Evolutionary conservation across 2,888 invertebrate species (phyloP).

Genomic region (Gymnosoma rotundatum): DNA sequence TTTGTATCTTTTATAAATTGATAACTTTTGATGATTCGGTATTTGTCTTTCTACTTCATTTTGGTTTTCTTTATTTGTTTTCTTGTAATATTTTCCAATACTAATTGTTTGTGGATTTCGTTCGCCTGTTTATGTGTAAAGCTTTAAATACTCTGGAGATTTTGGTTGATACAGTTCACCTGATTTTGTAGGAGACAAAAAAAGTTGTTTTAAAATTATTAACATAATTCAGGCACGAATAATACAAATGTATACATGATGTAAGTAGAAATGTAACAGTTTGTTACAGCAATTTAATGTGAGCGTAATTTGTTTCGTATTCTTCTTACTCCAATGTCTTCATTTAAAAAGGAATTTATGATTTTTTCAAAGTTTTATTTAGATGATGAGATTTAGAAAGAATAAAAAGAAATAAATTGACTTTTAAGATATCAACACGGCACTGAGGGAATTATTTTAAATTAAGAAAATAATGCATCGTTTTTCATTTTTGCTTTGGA

Average conservation of each 20-base stretch:
- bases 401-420: no score
- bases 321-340: neutral
- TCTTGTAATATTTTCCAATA: slow-evolving; percentile 19
- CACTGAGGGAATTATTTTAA: slow-evolving; percentile 19
- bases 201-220: slow-evolving; percentile 44
- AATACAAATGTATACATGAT: slow-evolving; percentile 27
- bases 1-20: slow-evolving; percentile 49
- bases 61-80: neutral
- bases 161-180: slow-evolving; percentile 52
- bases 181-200: slow-evolving; percentile 51
- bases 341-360: neutral
- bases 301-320: neutral
- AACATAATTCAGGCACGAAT: slow-evolving; percentile 36
- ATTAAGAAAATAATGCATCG: slow-evolving; percentile 10
- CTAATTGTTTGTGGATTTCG: slow-evolving; percentile 56
- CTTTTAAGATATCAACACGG: neutral
- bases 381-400: neutral
- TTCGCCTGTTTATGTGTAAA: slow-evolving; percentile 40
- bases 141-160: slow-evolving; percentile 54
- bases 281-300: slow-evolving; percentile 8
- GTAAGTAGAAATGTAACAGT: slow-evolving; percentile 39
- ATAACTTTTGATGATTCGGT: slow-evolving; percentile 21
- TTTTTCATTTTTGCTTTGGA: no score
- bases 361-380: slow-evolving; percentile 5
- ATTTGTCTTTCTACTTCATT: neutral